Evolutionary conservation across 2,888 invertebrate species (phyloP), one percentile per base, ranked within the genome.

Genomic region (Tachina fera): DNA sequence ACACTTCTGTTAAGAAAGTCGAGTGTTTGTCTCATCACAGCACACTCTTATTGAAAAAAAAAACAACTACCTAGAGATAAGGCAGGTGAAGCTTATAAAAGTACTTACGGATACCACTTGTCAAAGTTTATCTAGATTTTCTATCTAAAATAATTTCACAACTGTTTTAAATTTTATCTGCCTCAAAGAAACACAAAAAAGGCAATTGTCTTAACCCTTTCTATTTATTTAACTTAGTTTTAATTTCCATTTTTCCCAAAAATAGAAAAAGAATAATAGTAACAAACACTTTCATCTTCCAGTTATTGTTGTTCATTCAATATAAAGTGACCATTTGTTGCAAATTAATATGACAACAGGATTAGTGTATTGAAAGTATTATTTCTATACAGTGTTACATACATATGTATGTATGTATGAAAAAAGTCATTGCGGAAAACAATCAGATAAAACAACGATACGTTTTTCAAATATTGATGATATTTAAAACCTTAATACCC

Each of bases 311-410:
- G 43, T 61, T 68, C 41, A 9, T 61, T 71, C 61, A 51, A 83
- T 78, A 85, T 58, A 82, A 87, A 89, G 80, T 88, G 87, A 83
- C 87, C 88, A 88, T 88, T 88, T 89, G 88, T 87, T 85, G 87
- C 87, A 87, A 88, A 88, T 88, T 89, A 88, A 89, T 87, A 87
- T 81, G 87, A 87, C 87, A 84, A 87, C 79, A 76, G 87, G 86
- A 86, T 84, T 87, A 86, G 81, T 80, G 79, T 72, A 77, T 86
- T 76, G 53, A 72, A 61, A 76, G 19, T 75, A 79, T 78, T 82
- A 63, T 71, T 78, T 78, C 45, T 39, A 47, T n/a, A 53, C 56
- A 63, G 81, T n/a, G n/a, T n/a, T n/a, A n/a, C 22, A 58, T 49
- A 19, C 16, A 65, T 22, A 60, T 63, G 45, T 49, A 10, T 53